Evolutionary conservation across 2,888 invertebrate species (phyloP), one percentile per base, ranked within the genome.

Genomic region (Pachycephus smyrnensis): DNA sequence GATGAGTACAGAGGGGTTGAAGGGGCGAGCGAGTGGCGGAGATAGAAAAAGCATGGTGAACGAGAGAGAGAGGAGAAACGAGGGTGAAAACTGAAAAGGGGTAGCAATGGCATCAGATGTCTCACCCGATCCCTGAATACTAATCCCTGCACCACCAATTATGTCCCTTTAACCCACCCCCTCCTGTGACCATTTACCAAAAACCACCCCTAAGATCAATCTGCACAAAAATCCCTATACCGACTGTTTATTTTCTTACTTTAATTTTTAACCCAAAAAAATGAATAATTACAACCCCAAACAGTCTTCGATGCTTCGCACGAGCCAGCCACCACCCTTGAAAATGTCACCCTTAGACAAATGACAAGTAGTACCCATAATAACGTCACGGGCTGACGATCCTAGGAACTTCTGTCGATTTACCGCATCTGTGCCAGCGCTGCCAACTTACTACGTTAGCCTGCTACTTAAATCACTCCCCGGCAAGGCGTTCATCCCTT

Each of bases 341-440:
- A 23, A 55, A 55, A 55, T 55, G 9, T 9, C 55, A 55, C 9
- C 55, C 55, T 23, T 55, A 78, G 73, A 76, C 78, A 76, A 78
- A 78, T 76, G 78, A 73, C 78, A 75, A 33, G 74, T 75, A 69
- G 75, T 71, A 23, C 68, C 23, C 31, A 23, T 31, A 12, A 32
- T 30, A 68, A 32, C 75, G 74, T 30, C 15, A 73, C 73, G 69
- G 71, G 33, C 86, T 87, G 87, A 87, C 84, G 86, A 87, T 87
- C 84, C 85, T 84, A 68, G 83, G 86, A 91, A 91, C 87, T 91
- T 91, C 84, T 86, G 90, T 91, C 91, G 91, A 91, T 91, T 91
- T 90, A 89, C 88, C 90, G 89, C 91, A 91, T 91, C 91, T 91
- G 91, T 88, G 91, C 87, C 55, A 55, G 78, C 85, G 83, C 85